These are phyloP conservation scores for Eonycteris spelaea DNA, from an alignment of 2,113 vertebrate species.

Conservation along the genomic window DNA sequence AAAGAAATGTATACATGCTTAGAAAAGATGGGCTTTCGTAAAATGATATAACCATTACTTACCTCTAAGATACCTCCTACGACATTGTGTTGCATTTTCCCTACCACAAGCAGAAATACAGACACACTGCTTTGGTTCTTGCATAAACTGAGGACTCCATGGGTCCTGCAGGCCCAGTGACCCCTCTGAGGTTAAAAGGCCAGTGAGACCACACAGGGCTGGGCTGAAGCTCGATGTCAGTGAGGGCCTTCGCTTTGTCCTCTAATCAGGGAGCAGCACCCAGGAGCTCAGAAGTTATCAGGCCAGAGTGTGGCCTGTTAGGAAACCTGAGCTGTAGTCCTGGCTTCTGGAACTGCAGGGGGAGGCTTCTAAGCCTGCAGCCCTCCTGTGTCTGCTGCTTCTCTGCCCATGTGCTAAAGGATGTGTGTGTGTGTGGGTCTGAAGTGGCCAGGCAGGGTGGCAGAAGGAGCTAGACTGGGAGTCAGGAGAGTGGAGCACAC, in stretches of 20 bases:
- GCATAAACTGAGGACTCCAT: not conserved
- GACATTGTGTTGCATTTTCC: not conserved
- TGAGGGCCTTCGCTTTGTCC: not conserved
- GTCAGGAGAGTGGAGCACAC: not conserved
- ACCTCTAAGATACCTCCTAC: not conserved
- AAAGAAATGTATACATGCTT: not conserved
- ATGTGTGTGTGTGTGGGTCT: not conserved
- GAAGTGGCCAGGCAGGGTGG: fast-evolving
- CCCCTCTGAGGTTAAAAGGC: not conserved
- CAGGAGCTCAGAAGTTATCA: not conserved
- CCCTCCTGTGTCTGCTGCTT: not conserved
- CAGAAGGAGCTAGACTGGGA: not conserved
- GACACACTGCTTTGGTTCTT: not conserved
- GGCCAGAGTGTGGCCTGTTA: not conserved
- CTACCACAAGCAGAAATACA: not conserved
- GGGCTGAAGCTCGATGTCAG: not conserved
- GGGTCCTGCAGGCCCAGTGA: not conserved
- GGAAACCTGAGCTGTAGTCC: not conserved
- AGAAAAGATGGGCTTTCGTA: not conserved
- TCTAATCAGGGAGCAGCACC: not conserved
- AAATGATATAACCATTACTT: not conserved
- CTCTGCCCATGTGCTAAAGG: not conserved
- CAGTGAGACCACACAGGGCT: not conserved
- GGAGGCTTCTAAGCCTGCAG: not conserved
- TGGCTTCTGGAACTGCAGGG: not conserved